Percentiles rank a stretch among this genome's conserved stretches.
Evolutionary conservation across 2,113 vertebrate species (phyloP).

Genomic region (Trematomus loennbergii): DNA sequence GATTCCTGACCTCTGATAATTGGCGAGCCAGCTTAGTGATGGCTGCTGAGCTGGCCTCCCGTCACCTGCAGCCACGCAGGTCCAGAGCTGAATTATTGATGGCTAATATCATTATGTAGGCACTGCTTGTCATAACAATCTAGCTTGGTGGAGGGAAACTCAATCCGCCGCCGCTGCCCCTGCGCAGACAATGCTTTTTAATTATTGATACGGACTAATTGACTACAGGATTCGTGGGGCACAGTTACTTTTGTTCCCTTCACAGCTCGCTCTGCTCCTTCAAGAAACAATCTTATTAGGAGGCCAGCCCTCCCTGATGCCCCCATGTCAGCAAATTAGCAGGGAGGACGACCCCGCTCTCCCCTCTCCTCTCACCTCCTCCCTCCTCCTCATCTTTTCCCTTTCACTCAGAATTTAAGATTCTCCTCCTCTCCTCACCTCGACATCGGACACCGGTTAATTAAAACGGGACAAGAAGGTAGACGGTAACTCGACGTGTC

Average conservation of each 20-base stretch:
- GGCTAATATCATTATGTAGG: constrained; percentile 96
- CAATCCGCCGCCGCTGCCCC: constrained; percentile 88
- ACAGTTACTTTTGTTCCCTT: constrained; percentile 93
- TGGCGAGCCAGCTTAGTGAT: constrained; percentile 60
- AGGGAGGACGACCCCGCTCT: constrained; percentile 75
- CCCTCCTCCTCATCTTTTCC: constrained; percentile 34
- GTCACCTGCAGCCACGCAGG: constrained; percentile 82
- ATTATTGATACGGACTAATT: constrained; percentile 98
- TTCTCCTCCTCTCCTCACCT: constrained; percentile 60
- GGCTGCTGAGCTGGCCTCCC: constrained; percentile 64
- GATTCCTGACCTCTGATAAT: constrained; percentile 81
- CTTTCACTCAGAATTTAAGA: constrained; percentile 68
- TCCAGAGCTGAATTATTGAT: constrained; percentile 90
- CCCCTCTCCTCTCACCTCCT: constrained; percentile 31
- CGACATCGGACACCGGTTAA: constrained; percentile 71
- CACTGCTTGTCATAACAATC: constrained; percentile 95
- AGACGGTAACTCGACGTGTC: constrained; percentile 26
- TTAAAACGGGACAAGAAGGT: constrained; percentile 63
- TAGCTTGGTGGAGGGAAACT: constrained; percentile 88
- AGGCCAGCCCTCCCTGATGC: constrained; percentile 78
- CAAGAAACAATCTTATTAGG: constrained; percentile 88
- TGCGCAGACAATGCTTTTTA: constrained; percentile 91
- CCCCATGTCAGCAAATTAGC: constrained; percentile 90
- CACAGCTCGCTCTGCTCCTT: constrained; percentile 89
- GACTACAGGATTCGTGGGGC: constrained; percentile 95